Evolutionary conservation across 2,888 invertebrate genomes (phyloP).

Genomic region (Calephelis perditalis): DNA sequence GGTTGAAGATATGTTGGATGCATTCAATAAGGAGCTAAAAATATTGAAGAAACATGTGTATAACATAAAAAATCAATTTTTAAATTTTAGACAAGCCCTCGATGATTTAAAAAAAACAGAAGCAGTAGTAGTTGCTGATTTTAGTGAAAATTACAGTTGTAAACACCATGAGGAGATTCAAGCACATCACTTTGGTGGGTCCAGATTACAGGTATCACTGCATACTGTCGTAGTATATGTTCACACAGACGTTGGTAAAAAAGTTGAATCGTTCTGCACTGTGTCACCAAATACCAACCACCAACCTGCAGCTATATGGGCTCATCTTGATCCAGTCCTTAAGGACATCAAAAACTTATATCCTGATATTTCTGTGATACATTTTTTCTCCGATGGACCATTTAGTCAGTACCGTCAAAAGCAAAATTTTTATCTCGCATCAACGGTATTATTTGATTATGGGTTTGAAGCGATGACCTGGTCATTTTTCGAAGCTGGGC

Average conservation of each 20-base stretch:
- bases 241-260: background rate
- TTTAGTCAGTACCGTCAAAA: constrained; percentile 24
- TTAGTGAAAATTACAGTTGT: constrained; percentile 41
- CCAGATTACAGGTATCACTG: constrained; percentile 37
- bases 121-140: constrained; percentile 30
- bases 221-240: constrained; percentile 45
- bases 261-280: constrained; percentile 21
- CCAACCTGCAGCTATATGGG: constrained; percentile 25
- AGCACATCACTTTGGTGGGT: constrained; percentile 27
- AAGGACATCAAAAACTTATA: constrained; percentile 13
- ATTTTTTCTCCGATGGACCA: constrained; percentile 24
- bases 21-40: constrained; percentile 18
- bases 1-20: constrained; percentile 19
- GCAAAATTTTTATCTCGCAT: constrained; percentile 20
- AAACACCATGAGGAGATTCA: constrained; percentile 38
- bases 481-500: constrained; percentile 24
- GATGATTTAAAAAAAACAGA: constrained; percentile 14
- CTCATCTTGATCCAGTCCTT: constrained; percentile 21
- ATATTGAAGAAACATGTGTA: constrained; percentile 7
- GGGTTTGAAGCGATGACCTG: constrained; percentile 18
- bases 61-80: constrained; percentile 6
- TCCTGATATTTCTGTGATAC: constrained; percentile 18
- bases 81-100: constrained; percentile 11
- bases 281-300: constrained; percentile 20
- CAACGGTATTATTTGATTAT: constrained; percentile 9